Evolutionary conservation across 23 tunicate species (phyloP).

Genomic region (Ascidia mentula): DNA sequence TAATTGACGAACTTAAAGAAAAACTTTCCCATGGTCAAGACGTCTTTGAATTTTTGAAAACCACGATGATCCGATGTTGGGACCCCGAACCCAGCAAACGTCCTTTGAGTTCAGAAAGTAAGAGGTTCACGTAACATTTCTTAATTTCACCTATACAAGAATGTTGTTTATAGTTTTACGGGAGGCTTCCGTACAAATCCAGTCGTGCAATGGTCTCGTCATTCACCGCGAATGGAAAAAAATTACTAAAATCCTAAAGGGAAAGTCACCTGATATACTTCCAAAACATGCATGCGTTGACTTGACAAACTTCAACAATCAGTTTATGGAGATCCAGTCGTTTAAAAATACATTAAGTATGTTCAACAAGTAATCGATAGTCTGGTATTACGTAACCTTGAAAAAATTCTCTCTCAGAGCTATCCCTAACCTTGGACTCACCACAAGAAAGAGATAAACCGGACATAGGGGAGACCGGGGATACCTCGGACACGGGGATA

Average conservation of each 20-base stretch:
- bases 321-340: neutral
- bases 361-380: no score
- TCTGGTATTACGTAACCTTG: no score
- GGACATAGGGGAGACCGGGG: no score
- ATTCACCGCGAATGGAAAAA: neutral
- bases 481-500: no score
- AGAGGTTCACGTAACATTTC: no score
- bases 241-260: neutral
- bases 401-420: no score
- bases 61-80: slow-evolving; percentile 4
- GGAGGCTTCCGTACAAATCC: neutral
- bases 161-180: neutral
- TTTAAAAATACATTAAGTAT: no score
- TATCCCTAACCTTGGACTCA: no score
- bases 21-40: neutral
- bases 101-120: neutral
- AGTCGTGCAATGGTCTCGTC: neutral
- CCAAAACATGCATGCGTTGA: neutral
- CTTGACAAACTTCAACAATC: neutral
- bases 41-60: neutral
- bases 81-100: neutral
- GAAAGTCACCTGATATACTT: neutral
- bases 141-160: neutral
- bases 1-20: neutral
- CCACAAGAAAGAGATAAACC: no score